Evolutionary conservation across 2,888 invertebrate species (phyloP).

Genomic region (Ectemnius cavifrons): DNA sequence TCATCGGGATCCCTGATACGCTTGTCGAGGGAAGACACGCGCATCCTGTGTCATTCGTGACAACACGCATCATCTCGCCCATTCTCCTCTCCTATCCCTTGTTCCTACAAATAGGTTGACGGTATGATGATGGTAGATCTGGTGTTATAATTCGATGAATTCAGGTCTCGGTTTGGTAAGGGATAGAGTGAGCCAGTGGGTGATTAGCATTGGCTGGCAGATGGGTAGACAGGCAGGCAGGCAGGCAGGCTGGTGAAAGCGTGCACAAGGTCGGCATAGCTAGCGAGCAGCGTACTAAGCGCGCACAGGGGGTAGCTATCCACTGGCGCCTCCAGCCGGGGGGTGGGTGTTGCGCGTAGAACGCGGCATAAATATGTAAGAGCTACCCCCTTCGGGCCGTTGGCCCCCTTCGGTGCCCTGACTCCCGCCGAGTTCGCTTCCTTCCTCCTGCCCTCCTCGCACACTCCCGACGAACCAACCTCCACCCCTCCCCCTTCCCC

Average conservation of each 20-base stretch:
- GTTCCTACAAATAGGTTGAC: not conserved
- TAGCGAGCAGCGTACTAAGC: constrained; percentile 39
- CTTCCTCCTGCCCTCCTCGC: constrained; percentile 44
- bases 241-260: constrained; percentile 45
- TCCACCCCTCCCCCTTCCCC: constrained; percentile 29
- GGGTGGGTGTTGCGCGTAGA: constrained; percentile 72
- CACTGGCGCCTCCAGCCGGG: constrained; percentile 45
- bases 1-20: constrained; percentile 50
- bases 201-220: constrained; percentile 51
- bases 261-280: constrained; percentile 61
- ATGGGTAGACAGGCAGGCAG: constrained; percentile 37
- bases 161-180: not conserved
- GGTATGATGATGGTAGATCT: not conserved
- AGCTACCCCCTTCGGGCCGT: constrained; percentile 68
- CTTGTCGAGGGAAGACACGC: constrained; percentile 74
- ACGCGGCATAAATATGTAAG: constrained; percentile 78
- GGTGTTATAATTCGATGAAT: not conserved
- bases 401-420: constrained; percentile 62
- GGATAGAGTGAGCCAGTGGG: constrained; percentile 34
- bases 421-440: constrained; percentile 25
- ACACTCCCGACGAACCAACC: constrained; percentile 17
- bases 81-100: not conserved
- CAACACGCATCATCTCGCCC: constrained; percentile 64
- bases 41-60: constrained; percentile 76
- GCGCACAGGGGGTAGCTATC: constrained; percentile 57